Evolutionary conservation across 2,888 invertebrate species (phyloP), one percentile per base, ranked within the genome.

Genomic region (Amphipyra berbera): DNA sequence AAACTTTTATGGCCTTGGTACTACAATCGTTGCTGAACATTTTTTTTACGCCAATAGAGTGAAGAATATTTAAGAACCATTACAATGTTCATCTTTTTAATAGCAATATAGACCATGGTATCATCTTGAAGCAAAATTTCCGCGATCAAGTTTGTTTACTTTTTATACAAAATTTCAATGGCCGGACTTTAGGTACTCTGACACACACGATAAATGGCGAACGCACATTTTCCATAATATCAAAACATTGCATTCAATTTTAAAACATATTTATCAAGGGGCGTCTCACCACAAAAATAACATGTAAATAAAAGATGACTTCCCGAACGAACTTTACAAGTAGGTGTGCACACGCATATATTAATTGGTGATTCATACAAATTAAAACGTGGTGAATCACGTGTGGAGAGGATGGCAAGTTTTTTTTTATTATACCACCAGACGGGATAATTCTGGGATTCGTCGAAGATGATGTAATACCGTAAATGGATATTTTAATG

Each of bases 311-410:
- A 61, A 75, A 61, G 30, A 54, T 35, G 41, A 74, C 59, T 75
- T 73, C 71, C 71, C 58, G 48, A 65, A 74, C 37, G 27, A 65
- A 61, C 63, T 42, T 58, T 52, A 61, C 65, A 68, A 63, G 62
- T 73, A 67, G 52, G 54, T 63, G 48, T 53, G 64, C 70, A 48
- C 35, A 55, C 57, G 58, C 63, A 68, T 68, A 56, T 78, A 79
- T 82, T 83, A 86, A 82, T 81, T 83, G 73, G 68, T 88, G 88
- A 88, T 79, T 88, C 87, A 88, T 72, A 76, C 73, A 73, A 78
- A 80, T 77, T 75, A 73, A 78, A 78, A 71, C 76, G 63, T 69
- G 76, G 63, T 89, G 88, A 89, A 78, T 88, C 89, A 88, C 76
- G 78, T 81, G 76, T 76, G 61, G 69, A 80, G 73, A 73, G 69